These are phyloP conservation scores for Synanthedon formicaeformis DNA, from an alignment of 2,888 invertebrate species.

Conservation along the genomic window DNA sequence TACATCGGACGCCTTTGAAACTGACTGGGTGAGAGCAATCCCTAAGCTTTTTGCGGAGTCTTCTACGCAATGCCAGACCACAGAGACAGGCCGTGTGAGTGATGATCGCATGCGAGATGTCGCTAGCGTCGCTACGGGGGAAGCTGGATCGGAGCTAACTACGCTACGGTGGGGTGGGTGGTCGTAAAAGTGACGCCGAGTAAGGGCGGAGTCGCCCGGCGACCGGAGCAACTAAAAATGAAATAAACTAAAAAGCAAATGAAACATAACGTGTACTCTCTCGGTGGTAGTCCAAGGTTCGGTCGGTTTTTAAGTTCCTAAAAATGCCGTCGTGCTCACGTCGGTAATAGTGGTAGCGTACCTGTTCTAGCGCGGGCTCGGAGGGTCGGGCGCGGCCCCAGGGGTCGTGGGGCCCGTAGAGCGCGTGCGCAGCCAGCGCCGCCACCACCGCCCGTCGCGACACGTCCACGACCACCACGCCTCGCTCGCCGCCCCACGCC, in stretches of 20 bases:
- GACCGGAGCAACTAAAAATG: constrained; percentile 38
- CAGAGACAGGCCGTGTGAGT: constrained; percentile 35
- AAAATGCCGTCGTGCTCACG: too few species aligned
- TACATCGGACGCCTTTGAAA: background rate
- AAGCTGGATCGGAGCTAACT: constrained; percentile 36
- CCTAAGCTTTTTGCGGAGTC: background rate
- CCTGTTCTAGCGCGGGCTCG: constrained; percentile 92
- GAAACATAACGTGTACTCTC: constrained; percentile 35
- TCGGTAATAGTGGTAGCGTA: constrained; percentile 35
- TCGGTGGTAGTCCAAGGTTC: too few species aligned
- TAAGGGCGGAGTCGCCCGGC: constrained; percentile 10
- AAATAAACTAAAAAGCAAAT: constrained; percentile 47
- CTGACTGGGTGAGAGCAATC: background rate
- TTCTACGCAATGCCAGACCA: background rate
- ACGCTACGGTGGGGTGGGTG: constrained; percentile 10
- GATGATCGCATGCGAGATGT: constrained; percentile 54
- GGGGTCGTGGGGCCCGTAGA: constrained; percentile 90
- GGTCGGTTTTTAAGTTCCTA: too few species aligned
- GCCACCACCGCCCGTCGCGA: constrained; percentile 90
- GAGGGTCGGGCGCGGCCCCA: constrained; percentile 78
- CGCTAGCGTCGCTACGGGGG: constrained; percentile 29
- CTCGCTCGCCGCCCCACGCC: constrained; percentile 97
- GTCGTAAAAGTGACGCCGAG: background rate
- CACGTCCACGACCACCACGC: constrained; percentile 94
- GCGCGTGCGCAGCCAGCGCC: constrained; percentile 89